These are phyloP conservation scores for Lucilia sericata DNA, from an alignment of 1,140 invertebrate genomes.

Conservation along the genomic window DNA sequence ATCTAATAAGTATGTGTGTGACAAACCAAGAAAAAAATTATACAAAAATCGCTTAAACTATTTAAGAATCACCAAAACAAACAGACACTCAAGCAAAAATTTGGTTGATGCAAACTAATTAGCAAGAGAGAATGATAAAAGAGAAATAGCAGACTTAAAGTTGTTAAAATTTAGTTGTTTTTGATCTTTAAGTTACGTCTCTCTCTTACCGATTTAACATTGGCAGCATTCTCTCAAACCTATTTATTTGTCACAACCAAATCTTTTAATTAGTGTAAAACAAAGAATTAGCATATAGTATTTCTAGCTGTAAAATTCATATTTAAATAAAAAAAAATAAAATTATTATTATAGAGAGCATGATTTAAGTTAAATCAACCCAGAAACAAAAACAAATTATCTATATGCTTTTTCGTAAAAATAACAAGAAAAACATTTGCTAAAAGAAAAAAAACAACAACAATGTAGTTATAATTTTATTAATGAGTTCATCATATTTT, in stretches of 20 bases:
- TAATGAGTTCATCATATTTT: too few relatives aligned
- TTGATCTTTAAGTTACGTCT: too few relatives aligned
- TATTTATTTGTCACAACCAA: too few relatives aligned
- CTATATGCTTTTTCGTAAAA: slow-evolving; percentile 26
- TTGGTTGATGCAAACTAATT: background rate
- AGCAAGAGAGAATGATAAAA: too few relatives aligned
- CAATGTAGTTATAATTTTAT: background rate
- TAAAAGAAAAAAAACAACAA: background rate
- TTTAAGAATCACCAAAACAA: slow-evolving; percentile 1
- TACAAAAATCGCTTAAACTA: slow-evolving; percentile 34
- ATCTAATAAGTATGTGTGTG: slow-evolving; percentile 33
- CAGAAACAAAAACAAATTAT: slow-evolving; percentile 2
- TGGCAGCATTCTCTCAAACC: too few relatives aligned
- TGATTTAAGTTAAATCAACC: slow-evolving; percentile 26
- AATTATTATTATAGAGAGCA: slow-evolving; percentile 1
- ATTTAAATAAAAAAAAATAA: background rate
- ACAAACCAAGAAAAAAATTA: background rate
- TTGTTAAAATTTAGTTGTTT: too few relatives aligned
- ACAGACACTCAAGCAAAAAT: background rate
- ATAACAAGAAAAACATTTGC: background rate
- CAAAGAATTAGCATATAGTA: background rate
- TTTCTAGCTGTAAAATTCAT: slow-evolving; percentile 29
- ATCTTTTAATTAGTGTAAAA: background rate
- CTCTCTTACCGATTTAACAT: too few relatives aligned
- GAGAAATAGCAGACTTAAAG: too few relatives aligned